phyloP scores from a whole-genome alignment of 2,797 vertebrate species.

The Sitta carolinensis region DNA sequence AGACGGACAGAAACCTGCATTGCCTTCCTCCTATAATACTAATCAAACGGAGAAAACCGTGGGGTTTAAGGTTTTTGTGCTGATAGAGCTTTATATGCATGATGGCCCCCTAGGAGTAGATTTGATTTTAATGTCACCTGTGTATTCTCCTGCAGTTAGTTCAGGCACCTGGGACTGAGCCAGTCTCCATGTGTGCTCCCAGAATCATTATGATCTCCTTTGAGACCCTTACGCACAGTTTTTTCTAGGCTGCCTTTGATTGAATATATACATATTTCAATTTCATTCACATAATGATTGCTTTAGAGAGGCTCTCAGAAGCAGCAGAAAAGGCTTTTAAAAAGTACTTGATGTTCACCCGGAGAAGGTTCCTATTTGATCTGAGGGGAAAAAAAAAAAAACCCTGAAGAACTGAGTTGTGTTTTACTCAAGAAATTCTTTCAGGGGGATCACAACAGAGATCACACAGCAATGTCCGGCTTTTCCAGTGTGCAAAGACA shows the following conservation, averaged over 20 bases:
- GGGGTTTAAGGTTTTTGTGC: not conserved
- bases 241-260: not conserved
- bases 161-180: no score
- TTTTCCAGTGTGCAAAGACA: not conserved
- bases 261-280: rapidly evolving
- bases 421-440: not conserved
- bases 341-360: not conserved
- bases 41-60: rapidly evolving
- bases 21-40: not conserved
- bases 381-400: not conserved
- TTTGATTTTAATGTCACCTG: not conserved
- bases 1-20: rapidly evolving
- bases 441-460: not conserved
- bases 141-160: not conserved
- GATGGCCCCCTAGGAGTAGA: not conserved
- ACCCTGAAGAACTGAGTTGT: not conserved
- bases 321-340: not conserved
- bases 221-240: not conserved
- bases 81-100: not conserved
- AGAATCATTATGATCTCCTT: not conserved
- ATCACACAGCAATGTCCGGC: not conserved
- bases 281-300: not conserved
- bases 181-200: not conserved
- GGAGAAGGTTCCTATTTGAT: not conserved
- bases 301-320: not conserved